Evolutionary conservation across 2,797 vertebrate species (phyloP).

Genomic region (Anas flavirostris): DNA sequence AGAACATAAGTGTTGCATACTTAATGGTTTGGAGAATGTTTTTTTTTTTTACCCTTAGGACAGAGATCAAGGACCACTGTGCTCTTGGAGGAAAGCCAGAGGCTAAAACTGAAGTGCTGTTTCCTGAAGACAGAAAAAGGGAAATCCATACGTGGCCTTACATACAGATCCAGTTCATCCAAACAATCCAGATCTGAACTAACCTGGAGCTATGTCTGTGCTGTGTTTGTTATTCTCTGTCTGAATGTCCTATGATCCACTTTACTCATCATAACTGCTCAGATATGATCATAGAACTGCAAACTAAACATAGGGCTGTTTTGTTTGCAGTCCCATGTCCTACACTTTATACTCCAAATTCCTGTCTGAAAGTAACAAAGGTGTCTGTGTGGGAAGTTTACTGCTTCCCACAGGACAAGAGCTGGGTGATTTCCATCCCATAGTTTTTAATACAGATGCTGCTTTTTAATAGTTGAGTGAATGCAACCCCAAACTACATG

Average conservation of each 20-base stretch:
- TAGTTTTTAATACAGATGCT: not conserved
- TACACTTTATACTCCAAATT: constrained; percentile 88
- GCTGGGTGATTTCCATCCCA: not conserved
- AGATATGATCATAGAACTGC: constrained; percentile 75
- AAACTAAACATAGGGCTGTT: constrained; percentile 73
- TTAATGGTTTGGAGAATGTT: not conserved
- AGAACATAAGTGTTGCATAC: not conserved
- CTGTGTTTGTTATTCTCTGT: constrained; percentile 75
- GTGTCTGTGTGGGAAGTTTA: not conserved
- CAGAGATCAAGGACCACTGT: not conserved
- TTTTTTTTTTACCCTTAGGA: not conserved
- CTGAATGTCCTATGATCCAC: constrained; percentile 83
- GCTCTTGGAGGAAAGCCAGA: not conserved
- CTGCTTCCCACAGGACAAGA: not conserved
- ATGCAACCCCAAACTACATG: not conserved
- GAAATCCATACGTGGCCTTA: not conserved
- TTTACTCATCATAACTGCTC: constrained; percentile 83
- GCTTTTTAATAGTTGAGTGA: not conserved
- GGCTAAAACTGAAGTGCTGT: not conserved
- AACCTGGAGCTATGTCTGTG: not conserved
- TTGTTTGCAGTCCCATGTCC: constrained; percentile 86
- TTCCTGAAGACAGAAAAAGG: not conserved
- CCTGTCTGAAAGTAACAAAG: constrained; percentile 86
- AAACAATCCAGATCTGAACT: not conserved
- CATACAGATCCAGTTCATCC: not conserved